These are phyloP conservation scores for Thalassoma bifasciatum DNA, from an alignment of 2,113 vertebrate genomes.

Conservation along the genomic window DNA sequence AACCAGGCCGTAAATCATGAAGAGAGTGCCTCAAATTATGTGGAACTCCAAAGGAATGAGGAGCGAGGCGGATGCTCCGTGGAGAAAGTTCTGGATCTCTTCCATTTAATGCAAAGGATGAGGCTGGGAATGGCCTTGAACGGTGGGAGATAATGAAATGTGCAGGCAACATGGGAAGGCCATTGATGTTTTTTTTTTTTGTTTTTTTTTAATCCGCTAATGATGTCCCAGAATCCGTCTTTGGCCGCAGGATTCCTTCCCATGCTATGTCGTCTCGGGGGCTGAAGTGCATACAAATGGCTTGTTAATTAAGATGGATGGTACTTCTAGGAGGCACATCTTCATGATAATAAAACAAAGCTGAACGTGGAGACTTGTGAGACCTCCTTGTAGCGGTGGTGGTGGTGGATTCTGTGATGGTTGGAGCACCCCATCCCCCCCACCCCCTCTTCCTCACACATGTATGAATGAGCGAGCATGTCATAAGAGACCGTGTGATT, in stretches of 20 bases:
- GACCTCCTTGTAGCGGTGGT: conserved; percentile 58
- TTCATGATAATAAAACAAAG: conserved; percentile 72
- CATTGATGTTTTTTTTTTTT: conserved; percentile 56
- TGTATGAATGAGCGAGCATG: conserved; percentile 55
- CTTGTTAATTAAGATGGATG: conserved; percentile 82
- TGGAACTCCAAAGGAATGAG: conserved; percentile 54
- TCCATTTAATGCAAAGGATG: conserved; percentile 41
- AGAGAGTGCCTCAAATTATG: conserved; percentile 67
- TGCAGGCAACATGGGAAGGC: conserved; percentile 66
- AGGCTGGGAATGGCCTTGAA: conserved; percentile 50
- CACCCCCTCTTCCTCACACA: too few relatives aligned
- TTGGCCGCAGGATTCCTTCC: conserved; percentile 72
- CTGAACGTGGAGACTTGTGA: conserved; percentile 66
- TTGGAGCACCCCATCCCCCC: too few relatives aligned
- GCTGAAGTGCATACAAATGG: conserved; percentile 74
- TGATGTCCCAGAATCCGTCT: conserved; percentile 63
- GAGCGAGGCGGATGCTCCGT: conserved; percentile 23
- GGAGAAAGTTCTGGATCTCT: conserved; percentile 47
- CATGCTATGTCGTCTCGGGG: conserved; percentile 68
- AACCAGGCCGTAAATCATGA: conserved; percentile 54
- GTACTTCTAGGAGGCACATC: conserved; percentile 66
- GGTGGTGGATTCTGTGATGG: conserved; percentile 38
- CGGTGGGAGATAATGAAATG: conserved; percentile 76
- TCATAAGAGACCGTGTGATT: conserved; percentile 40
- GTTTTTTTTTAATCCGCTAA: conserved; percentile 72